Evolutionary conservation across 2,888 invertebrate genomes (phyloP), one percentile per base, ranked within the genome.

Genomic region (Alloplasta piceator): DNA sequence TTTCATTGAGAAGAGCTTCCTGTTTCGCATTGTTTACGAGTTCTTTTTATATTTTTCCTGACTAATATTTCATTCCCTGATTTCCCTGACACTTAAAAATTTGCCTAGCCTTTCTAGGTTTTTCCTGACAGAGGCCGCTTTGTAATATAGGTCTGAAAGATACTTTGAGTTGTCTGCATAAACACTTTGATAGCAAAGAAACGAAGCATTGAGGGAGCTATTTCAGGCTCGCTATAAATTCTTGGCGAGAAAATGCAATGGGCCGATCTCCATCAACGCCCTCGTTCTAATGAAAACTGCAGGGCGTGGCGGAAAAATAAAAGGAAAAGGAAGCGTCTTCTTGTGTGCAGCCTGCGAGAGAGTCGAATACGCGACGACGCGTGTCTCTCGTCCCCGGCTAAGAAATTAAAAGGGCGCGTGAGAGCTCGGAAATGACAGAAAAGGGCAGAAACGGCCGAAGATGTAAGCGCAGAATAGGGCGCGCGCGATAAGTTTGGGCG

Each of bases 251-350:
- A 68, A 81, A 76, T 68, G 82, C 72, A 82, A 76, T 50, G 73
- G 73, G 70, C 79, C 12, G 26, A 52, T 58, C 79, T 83, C 78
- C 82, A 82, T 83, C 82, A 84, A 75, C 82, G 68, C 72, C 78
- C 80, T 76, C 67, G 80, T 75, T 78, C 80, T 84, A 84, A 86
- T 85, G 86, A 85, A 86, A 86, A 86, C 85, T 86, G 74, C 80
- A 83, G 83, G 85, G 86, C 83, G 83, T 82, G 82, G 83, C 74
- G 61, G 56, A 46, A 26, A 46, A 10, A 12, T 39, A 41, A 43
- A 58, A 38, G 41, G 50, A 64, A 60, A 55, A 64, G 43, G 52
- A 72, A 60, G 66, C 26, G 26, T 55, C 72, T 72, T 64, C 41
- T 78, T 56, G 60, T 41, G 26, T 66, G 76, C 76, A 78, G 81